Base-by-base conservation (phyloP, 2,888 invertebrate species). In the Cheilosia grossa region DNA sequence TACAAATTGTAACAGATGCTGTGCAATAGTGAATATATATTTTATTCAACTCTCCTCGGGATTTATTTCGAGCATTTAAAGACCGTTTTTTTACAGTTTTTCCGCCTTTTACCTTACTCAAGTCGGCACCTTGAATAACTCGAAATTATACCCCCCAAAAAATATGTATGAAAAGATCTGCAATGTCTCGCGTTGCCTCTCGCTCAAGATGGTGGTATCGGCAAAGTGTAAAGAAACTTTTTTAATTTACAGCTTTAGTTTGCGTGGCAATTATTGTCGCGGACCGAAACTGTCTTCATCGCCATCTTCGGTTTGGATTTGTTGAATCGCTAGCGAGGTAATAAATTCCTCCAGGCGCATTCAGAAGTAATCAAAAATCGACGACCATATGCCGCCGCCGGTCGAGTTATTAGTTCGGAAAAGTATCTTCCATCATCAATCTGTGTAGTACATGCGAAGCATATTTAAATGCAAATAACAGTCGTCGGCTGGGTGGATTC, bases 1-100 rank as follows among this genome's bases (percentile, higher is more conserved):
- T 74, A 74, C 69, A 80, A 83, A 83, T 83, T 74, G 83, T 83
- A 83, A 70, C 83, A 83, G 83, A 83, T 83, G 83, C 74, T 56
- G 33, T 83, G 74, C 80, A 83, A 64, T 59, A 75, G 74, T 75
- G 70, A 75, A 82, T 69, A 70, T 54, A 77, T 83, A 80, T 83
- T 79, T 79, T 69, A 74, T 74, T 74, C 83, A 42, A 79, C 67
- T 79, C 67, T 67, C 30, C 30, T 61, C 13, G 56, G 72, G 44
- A 79, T 79, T 74, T 70, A 77, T 78, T 75, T 79, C 49, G 79
- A 74, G 49, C 79, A 79, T 64, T 83, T 80, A 74, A 66, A 75
- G 80, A 75, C 58, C 79, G 74, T 74, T 70, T 74, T 63, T 74
- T 79, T 63, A 13, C 66, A 69, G 70, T 79, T 61, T 51, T 63